These are phyloP conservation scores for Oscarella lobularis DNA, from an alignment of 37 sponge, comb jelly and placozoan genomes.

Conservation along the genomic window DNA sequence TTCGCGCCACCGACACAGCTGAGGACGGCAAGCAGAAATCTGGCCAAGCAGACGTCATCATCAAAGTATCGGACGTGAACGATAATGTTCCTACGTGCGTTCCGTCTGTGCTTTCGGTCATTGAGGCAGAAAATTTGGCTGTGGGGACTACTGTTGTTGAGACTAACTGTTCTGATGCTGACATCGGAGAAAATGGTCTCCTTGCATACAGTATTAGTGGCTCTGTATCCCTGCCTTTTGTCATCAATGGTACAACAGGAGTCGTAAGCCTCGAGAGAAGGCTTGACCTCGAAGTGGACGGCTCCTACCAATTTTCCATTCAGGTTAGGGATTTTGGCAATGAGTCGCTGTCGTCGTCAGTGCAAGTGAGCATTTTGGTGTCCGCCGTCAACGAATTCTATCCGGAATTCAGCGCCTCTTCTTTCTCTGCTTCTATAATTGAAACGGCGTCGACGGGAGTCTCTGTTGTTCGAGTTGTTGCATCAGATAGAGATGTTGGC, in stretches of 20 bases:
- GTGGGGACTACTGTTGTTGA: background rate
- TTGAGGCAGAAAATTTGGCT: conserved; percentile 10
- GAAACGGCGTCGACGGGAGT: conserved; percentile 34
- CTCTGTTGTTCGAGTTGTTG: conserved; percentile 12
- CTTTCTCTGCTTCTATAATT: conserved; percentile 17
- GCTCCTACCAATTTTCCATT: background rate
- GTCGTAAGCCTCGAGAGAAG: background rate
- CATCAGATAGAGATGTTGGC: conserved; percentile 38
- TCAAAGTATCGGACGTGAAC: background rate
- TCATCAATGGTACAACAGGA: background rate
- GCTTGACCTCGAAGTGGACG: background rate
- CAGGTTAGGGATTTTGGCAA: background rate
- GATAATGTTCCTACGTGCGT: background rate
- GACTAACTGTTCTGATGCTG: background rate
- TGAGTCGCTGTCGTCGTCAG: background rate
- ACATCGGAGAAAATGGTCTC: background rate
- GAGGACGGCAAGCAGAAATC: background rate
- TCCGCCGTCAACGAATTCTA: conserved; percentile 20
- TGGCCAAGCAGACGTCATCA: background rate
- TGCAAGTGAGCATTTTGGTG: background rate
- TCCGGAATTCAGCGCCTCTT: conserved; percentile 31
- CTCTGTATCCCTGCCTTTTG: background rate
- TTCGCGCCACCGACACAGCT: background rate
- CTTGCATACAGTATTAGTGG: background rate
- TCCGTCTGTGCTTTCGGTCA: conserved; percentile 22